These are phyloP conservation scores for Volucella inflata DNA, from an alignment of 2,888 invertebrate genomes.

Conservation along the genomic window DNA sequence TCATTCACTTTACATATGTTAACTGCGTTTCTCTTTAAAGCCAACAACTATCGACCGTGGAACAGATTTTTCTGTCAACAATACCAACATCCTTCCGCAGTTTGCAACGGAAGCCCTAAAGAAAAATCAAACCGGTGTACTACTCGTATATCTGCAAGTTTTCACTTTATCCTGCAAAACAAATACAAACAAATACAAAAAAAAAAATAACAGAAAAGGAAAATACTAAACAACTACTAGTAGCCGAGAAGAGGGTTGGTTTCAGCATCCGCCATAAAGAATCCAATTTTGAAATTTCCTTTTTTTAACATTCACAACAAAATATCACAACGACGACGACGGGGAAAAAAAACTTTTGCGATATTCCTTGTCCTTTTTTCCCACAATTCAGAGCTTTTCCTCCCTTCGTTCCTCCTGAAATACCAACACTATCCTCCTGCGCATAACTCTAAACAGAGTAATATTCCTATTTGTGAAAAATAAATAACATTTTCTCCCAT, in stretches of 20 bases:
- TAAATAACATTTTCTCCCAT: slow-evolving; percentile 59
- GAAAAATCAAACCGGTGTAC: slow-evolving; percentile 22
- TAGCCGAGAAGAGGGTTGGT: slow-evolving; percentile 11
- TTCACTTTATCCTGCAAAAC: slow-evolving; percentile 26
- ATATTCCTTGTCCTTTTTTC: slow-evolving; percentile 40
- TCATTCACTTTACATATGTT: too few relatives aligned
- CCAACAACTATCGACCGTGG: too few relatives aligned
- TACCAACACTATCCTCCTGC: slow-evolving; percentile 13
- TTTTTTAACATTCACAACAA: slow-evolving; percentile 13
- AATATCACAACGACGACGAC: slow-evolving; percentile 18
- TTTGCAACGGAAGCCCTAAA: background rate
- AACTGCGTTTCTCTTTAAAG: too few relatives aligned
- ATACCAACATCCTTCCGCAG: background rate
- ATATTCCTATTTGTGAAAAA: slow-evolving; percentile 45
- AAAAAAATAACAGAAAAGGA: too few relatives aligned
- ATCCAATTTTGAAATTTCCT: slow-evolving; percentile 39
- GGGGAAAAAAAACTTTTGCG: slow-evolving; percentile 35
- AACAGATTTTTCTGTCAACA: too few relatives aligned
- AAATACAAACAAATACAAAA: background rate
- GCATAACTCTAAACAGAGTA: background rate
- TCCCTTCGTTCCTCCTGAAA: background rate
- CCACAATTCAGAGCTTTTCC: slow-evolving; percentile 14
- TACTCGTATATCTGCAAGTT: slow-evolving; percentile 28
- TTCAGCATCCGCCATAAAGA: slow-evolving; percentile 41
- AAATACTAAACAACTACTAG: slow-evolving; percentile 10